Base-by-base conservation (phyloP, 2,888 invertebrate genomes). In the Micropterix aruncella region DNA sequence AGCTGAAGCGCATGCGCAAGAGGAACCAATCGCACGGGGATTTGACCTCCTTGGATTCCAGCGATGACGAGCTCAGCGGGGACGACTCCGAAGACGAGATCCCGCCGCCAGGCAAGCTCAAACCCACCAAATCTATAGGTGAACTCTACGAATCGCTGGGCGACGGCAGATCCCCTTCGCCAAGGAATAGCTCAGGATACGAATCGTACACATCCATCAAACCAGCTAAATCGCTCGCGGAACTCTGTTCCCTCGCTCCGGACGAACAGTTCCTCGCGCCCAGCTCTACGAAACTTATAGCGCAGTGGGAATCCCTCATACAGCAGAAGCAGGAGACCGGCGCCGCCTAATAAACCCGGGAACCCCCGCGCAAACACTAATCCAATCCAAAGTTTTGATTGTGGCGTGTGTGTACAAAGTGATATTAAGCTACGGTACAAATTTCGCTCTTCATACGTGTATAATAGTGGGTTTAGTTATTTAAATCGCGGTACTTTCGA, bases 291-390 rank as follows among this genome's bases (percentile, higher is more conserved):
- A 66, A 77, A 39, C 70, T 88, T 49, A 87, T 88, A 55, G 83
- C 82, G 52, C 80, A 84, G 61, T 88, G 87, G 82, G 88, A 88
- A 63, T 83, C 77, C 48, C 70, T 85, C 52, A 88, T 86, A 52
- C 79, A 79, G 54, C 72, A 77, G 59, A 74, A 74, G 56, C 73
- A 70, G 50, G 74, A 76, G 53, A 69, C 71, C 18, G 70, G 71
- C 19, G 71, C 71, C 41, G 71, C 70, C 53, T 70, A n/a, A n/a
- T n/a, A n/a, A n/a, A n/a, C n/a, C n/a, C n/a, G n/a, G n/a, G n/a
- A n/a, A n/a, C n/a, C n/a, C n/a, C n/a, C n/a, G n/a, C n/a, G n/a
- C n/a, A n/a, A n/a, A n/a, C n/a, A n/a, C n/a, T n/a, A n/a, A n/a
- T n/a, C n/a, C n/a, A n/a, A n/a, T n/a, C n/a, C n/a, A n/a, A n/a